Evolutionary conservation across 2,797 vertebrate species (phyloP).

Genomic region (Zonotrichia albicollis): DNA sequence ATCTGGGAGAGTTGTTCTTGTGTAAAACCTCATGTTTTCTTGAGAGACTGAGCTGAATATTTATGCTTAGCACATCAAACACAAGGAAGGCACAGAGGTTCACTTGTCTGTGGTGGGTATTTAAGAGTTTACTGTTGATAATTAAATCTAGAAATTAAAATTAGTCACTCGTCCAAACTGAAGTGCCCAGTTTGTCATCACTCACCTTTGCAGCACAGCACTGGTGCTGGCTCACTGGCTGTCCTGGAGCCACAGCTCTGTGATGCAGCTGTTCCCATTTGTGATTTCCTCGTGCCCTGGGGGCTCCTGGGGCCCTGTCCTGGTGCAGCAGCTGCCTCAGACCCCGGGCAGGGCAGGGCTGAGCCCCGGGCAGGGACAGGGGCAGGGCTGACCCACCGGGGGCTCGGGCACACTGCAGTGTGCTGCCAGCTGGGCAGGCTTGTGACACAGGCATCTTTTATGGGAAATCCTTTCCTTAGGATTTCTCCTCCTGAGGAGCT

Average conservation of each 20-base stretch:
- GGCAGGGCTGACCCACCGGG: neutral
- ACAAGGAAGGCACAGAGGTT: slow-evolving; percentile 7
- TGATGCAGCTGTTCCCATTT: neutral
- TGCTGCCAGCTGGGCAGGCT: neutral
- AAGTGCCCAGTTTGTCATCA: neutral
- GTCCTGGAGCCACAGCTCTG: neutral
- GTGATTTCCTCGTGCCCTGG: no score
- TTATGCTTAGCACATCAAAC: slow-evolving; percentile 52
- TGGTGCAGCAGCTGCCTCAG: neutral
- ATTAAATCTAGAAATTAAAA: slow-evolving; percentile 25
- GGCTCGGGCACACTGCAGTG: accelerated
- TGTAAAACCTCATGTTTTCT: slow-evolving; percentile 65
- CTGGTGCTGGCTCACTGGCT: neutral
- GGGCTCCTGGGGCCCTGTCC: neutral
- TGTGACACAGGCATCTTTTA: no score
- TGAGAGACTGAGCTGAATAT: slow-evolving; percentile 54
- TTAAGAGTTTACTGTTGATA: slow-evolving; percentile 26
- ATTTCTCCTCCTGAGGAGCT: no score
- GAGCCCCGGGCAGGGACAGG: no score
- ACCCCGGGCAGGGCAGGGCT: neutral
- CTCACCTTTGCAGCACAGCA: neutral
- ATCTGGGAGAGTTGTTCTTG: slow-evolving; percentile 55
- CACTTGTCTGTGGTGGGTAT: slow-evolving; percentile 1
- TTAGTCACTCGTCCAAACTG: neutral
- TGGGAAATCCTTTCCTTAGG: no score